Evolutionary conservation across 2,113 vertebrate species (phyloP).

Genomic region (Strigops habroptila): DNA sequence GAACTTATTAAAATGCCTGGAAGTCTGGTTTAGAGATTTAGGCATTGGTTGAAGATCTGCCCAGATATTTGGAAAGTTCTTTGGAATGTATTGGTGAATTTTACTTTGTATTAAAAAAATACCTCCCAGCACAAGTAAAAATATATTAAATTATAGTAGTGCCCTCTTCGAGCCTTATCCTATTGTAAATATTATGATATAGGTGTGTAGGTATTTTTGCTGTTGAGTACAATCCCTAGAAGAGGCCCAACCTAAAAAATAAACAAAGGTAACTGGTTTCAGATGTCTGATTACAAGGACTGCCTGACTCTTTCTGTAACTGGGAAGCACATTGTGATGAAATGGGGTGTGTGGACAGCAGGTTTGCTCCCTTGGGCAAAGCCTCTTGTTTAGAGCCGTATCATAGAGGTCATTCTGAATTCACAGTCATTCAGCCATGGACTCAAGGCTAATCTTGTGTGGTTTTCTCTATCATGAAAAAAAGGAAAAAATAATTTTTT

Average conservation of each 20-base stretch:
- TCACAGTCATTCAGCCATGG: not conserved
- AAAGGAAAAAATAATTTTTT: not conserved
- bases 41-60: not conserved
- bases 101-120: not conserved
- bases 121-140: not conserved
- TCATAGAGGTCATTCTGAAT: not conserved
- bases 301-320: not conserved
- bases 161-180: not conserved
- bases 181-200: not conserved
- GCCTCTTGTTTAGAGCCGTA: not conserved
- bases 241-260: constrained; percentile 33
- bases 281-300: not conserved
- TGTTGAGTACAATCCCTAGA: not conserved
- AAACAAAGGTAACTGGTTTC: constrained; percentile 54
- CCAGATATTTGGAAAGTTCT: not conserved
- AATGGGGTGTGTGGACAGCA: not conserved
- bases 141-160: not conserved
- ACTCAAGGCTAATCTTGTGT: not conserved
- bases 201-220: not conserved
- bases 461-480: not conserved
- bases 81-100: not conserved
- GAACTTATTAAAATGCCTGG: not conserved
- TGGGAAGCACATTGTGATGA: not conserved
- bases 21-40: not conserved
- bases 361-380: not conserved